These are phyloP conservation scores for Andrena bicolor DNA, from an alignment of 2,888 invertebrate genomes.

Conservation along the genomic window DNA sequence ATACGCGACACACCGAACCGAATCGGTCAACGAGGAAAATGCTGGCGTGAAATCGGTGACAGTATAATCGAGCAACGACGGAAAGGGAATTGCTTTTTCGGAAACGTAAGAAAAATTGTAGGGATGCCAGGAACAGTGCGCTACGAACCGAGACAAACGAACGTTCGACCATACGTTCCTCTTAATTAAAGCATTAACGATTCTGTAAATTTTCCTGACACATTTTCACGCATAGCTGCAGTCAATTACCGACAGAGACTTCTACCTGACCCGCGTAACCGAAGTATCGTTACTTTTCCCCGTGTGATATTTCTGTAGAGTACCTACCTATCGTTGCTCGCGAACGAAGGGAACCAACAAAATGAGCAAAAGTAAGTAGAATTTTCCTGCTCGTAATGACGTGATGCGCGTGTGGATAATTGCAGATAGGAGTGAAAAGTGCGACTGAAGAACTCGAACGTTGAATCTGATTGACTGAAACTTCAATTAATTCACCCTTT, in stretches of 20 bases:
- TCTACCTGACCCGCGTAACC: too few relatives aligned
- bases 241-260: too few relatives aligned
- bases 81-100: not conserved
- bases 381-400: not conserved
- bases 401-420: not conserved
- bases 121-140: slow-evolving; percentile 1
- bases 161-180: too few relatives aligned
- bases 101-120: not conserved
- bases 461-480: not conserved
- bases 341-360: not conserved
- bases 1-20: slow-evolving; percentile 1
- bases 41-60: not conserved
- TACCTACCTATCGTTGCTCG: not conserved
- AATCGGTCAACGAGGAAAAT: slow-evolving; percentile 21
- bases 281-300: not conserved
- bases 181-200: too few relatives aligned
- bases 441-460: not conserved
- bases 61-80: not conserved
- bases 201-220: too few relatives aligned
- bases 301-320: not conserved
- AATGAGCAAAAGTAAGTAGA: slow-evolving; percentile 49
- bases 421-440: not conserved
- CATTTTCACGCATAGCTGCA: too few relatives aligned
- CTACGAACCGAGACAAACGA: not conserved
- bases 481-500: not conserved